A percentile compares a stretch with the other conserved stretches of the same genome.
Conservation (phyloP, 2,888 invertebrate species). For the Eupithecia dodoneata region DNA sequence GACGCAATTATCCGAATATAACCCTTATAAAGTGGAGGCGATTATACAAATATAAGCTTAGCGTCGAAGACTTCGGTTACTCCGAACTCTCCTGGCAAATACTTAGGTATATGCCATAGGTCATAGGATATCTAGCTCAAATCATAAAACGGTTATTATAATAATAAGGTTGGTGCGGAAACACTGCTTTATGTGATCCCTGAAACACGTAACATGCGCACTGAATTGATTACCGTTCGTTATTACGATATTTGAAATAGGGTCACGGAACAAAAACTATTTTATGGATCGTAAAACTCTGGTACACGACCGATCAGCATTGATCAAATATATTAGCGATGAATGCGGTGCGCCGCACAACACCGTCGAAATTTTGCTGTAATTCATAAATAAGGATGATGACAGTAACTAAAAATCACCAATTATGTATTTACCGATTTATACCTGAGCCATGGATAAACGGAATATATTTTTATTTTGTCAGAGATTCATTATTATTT, state of each 20-base stretch:
- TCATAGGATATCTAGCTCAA: not conserved
- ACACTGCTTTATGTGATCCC: constrained; percentile 73
- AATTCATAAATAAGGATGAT: not conserved
- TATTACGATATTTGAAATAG: constrained; percentile 69
- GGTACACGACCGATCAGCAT: constrained; percentile 57
- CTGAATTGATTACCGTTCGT: constrained; percentile 75
- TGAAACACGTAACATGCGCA: constrained; percentile 75
- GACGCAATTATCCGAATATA: constrained; percentile 71
- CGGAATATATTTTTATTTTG: too few species aligned
- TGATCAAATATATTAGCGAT: constrained; percentile 60
- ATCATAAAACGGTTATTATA: not conserved
- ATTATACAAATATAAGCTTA: constrained; percentile 55
- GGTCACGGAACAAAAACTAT: constrained; percentile 66
- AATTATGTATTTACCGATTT: too few species aligned
- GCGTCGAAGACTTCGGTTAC: not conserved
- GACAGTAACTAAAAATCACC: too few species aligned
- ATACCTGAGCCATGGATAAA: too few species aligned
- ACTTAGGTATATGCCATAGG: not conserved
- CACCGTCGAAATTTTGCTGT: not conserved
- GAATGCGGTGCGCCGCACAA: constrained; percentile 41
- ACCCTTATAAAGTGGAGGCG: constrained; percentile 61
- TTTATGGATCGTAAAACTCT: constrained; percentile 67
- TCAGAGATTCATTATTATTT: too few species aligned
- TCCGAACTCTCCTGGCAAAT: not conserved
- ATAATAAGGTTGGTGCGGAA: constrained; percentile 69